These are phyloP conservation scores for Drosophila setosimentum DNA, from an alignment of 2,888 invertebrate species.

Conservation along the genomic window DNA sequence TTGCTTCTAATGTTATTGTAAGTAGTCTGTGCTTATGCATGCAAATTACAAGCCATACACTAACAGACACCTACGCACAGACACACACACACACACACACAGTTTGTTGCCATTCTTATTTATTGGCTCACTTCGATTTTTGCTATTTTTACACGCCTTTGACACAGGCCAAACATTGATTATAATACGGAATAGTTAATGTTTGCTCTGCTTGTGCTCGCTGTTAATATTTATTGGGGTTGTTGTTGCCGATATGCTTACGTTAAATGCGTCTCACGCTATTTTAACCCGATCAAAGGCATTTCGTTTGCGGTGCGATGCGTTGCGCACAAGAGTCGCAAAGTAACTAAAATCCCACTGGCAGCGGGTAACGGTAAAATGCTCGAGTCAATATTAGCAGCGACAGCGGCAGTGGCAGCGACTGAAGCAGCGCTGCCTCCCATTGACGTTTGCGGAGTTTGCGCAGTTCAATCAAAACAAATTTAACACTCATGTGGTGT, in stretches of 20 bases:
- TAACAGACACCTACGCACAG: not conserved
- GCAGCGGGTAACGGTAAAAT: conserved; percentile 19
- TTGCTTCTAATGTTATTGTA: conserved; percentile 17
- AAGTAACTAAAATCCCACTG: conserved; percentile 34
- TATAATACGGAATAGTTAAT: conserved; percentile 18
- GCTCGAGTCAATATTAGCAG: conserved; percentile 11
- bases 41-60: not conserved
- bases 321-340: conserved; percentile 45
- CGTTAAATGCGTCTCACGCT: conserved; percentile 18
- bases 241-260: conserved; percentile 25
- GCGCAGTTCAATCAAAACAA: conserved; percentile 61
- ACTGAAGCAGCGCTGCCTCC: conserved; percentile 37
- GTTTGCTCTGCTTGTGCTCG: conserved; percentile 27
- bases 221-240: not conserved
- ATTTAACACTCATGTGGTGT: conserved; percentile 48
- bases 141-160: conserved; percentile 50
- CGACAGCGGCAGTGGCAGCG: conserved; percentile 9
- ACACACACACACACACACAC: not conserved
- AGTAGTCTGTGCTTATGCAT: not conserved
- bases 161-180: conserved; percentile 32
- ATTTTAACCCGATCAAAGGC: not conserved
- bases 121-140: conserved; percentile 58
- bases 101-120: conserved; percentile 41
- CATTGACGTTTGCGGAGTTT: conserved; percentile 44
- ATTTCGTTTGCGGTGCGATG: conserved; percentile 26